phyloP scores from a whole-genome alignment of 2,113 vertebrate genomes.

The western clawed frog (Xenopus tropicalis) region DNA sequence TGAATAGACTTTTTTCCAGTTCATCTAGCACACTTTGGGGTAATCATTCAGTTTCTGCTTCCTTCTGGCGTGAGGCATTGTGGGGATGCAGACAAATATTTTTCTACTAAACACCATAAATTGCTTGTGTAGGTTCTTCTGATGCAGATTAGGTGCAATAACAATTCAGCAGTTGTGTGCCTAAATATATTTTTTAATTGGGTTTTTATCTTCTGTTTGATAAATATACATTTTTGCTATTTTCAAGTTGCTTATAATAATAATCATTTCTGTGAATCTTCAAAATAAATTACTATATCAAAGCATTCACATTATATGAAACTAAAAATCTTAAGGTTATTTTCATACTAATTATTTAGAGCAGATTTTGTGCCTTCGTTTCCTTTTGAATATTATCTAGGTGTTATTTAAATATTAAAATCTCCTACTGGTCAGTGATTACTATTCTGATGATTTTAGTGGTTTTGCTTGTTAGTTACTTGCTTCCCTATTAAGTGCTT shows the following conservation, averaged over 20 bases:
- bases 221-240: not conserved
- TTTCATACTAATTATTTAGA: no score
- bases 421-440: not conserved
- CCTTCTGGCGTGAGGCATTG: slow-evolving; percentile 72
- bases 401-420: not conserved
- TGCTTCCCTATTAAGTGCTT: not conserved
- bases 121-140: slow-evolving; percentile 53
- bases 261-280: no score
- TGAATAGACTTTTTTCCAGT: slow-evolving; percentile 89
- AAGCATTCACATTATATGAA: no score
- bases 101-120: slow-evolving; percentile 60
- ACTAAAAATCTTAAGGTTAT: no score
- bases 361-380: no score
- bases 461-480: slow-evolving; percentile 4
- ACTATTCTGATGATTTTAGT: not conserved
- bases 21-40: slow-evolving; percentile 87
- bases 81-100: slow-evolving; percentile 74
- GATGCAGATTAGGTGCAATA: not conserved
- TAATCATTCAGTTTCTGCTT: slow-evolving; percentile 85
- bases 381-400: no score
- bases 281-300: no score
- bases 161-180: not conserved
- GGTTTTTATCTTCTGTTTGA: not conserved
- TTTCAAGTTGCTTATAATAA: not conserved
- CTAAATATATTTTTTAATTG: not conserved